Evolutionary conservation across 1,140 invertebrate species (phyloP), one percentile per base, ranked within the genome.

Genomic region (Pollicipes pollicipes): DNA sequence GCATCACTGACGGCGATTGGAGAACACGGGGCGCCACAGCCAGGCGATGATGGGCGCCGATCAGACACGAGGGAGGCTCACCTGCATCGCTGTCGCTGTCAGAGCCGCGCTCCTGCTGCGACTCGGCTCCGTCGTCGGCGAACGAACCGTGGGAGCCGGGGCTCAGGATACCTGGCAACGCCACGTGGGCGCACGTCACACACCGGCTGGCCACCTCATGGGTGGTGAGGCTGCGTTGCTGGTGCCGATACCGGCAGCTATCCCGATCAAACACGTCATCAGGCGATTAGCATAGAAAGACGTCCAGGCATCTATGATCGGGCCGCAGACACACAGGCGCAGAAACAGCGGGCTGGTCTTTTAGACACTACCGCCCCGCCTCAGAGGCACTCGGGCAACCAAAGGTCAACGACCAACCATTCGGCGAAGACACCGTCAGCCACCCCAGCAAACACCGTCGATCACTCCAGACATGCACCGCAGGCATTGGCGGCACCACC

Each of bases 111-210:
- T 91, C 89, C 76, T 88, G 86, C 73, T 87, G 84, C 68, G 86
- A 87, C 75, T 90, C 89, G 77, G 86, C 84, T n/a, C 83, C 83
- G 81, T 94, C 90, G 80, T 91, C 88, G 76, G 91, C 87, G 71
- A 88, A 93, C 75, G 88, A 86, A 76, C 90, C 90, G 76, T 87
- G 85, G 68, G 85, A 83, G 77, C 88, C 87, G 16, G 91, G 91
- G 78, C 90, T 93, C 0, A 93, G 78, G 32, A 93, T 84, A 70
- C 88, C 90, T 68, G 88, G 80, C 81, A 73, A 30, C 72, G 71
- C 45, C 45, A 72, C 58, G 70, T 32, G 13, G 24, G 28, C 17
- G 72, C 30, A 74, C 30, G 24, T 31, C 31, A 73, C 26, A 66
- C 21, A 35, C 24, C 32, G 16, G 70, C 37, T 27, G 30, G 64